phyloP scores from a whole-genome alignment of 2,888 invertebrate species.

The Dicycla oo region DNA sequence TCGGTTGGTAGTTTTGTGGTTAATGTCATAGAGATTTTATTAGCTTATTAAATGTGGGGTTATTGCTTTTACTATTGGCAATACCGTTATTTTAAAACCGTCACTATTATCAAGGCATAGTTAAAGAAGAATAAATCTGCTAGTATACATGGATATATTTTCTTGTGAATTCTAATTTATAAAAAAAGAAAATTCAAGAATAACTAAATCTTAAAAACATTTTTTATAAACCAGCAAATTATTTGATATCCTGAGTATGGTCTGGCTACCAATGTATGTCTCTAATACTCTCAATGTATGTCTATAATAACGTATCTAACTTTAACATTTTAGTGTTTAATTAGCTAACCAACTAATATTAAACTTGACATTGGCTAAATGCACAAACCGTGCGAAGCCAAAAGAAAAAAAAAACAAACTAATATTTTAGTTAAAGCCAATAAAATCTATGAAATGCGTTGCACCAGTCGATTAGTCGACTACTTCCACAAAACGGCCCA shows the following conservation, averaged over 20 bases:
- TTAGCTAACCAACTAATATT: not conserved
- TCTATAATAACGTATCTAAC: too few species aligned
- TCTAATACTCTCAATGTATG: not conserved
- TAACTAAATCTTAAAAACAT: not conserved
- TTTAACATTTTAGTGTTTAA: too few species aligned
- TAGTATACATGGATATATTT: not conserved
- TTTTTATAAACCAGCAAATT: not conserved
- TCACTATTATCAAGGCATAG: not conserved
- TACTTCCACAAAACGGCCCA: conserved; percentile 22
- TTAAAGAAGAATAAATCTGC: not conserved
- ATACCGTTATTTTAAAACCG: not conserved
- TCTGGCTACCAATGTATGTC: not conserved
- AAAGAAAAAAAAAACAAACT: too few species aligned
- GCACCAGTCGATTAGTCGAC: conserved; percentile 25
- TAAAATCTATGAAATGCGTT: not conserved
- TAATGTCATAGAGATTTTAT: not conserved
- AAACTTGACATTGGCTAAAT: too few species aligned
- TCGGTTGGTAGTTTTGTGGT: conserved; percentile 15
- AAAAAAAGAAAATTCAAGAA: too few species aligned
- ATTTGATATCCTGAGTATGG: not conserved
- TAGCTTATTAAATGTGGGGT: not conserved
- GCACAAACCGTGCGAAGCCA: too few species aligned
- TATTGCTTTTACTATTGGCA: not conserved
- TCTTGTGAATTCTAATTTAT: not conserved
- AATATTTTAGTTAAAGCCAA: not conserved